Evolutionary conservation across 1,140 invertebrate species (phyloP).

Genomic region (Meloidogyne exigua): DNA sequence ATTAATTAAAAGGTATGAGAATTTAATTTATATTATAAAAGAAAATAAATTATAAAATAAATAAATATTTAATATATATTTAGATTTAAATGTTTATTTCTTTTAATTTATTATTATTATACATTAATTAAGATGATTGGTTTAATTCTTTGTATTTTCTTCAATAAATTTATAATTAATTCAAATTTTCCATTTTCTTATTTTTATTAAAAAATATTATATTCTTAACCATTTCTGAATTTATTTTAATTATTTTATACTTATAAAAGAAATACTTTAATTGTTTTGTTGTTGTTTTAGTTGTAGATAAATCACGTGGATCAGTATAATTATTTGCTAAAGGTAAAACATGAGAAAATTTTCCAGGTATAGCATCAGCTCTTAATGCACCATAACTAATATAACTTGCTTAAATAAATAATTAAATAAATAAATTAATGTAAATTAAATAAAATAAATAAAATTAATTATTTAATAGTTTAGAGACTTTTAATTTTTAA

Average conservation of each 20-base stretch:
- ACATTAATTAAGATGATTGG: no score
- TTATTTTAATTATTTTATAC: not conserved
- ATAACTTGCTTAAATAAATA: not conserved
- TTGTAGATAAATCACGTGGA: not conserved
- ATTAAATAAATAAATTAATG: not conserved
- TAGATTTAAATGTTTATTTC: no score
- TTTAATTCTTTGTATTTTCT: no score
- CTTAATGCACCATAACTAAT: not conserved
- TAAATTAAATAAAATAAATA: not conserved
- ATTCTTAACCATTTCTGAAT: not conserved
- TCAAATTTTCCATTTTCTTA: no score
- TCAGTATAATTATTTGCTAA: constrained; percentile 1
- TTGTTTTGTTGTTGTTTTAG: not conserved
- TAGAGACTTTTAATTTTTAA: not conserved
- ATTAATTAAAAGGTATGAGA: no score
- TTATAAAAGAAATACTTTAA: not conserved
- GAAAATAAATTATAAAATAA: no score
- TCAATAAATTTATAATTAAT: no score
- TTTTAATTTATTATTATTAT: no score
- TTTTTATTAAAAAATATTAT: no score
- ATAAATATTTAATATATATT: no score
- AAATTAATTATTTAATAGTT: no score
- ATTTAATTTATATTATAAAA: no score
- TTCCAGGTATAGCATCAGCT: not conserved
- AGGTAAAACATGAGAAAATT: not conserved